Conservation (phyloP, 2,113 vertebrate genomes). For the Xiphophorus couchianus region DNA sequence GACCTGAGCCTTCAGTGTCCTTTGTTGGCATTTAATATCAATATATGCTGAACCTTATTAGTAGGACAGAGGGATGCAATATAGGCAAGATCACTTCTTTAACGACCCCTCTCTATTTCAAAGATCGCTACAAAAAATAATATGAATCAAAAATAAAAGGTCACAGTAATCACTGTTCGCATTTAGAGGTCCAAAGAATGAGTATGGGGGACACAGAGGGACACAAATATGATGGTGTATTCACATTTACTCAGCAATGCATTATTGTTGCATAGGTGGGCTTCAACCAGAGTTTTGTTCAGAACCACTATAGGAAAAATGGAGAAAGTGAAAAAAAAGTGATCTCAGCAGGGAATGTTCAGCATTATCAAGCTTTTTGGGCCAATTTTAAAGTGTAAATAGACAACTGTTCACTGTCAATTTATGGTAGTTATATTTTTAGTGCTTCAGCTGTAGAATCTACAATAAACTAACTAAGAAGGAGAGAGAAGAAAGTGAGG, state of each 20-base stretch:
- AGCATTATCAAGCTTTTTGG: neutral
- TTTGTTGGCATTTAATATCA: slow-evolving; percentile 52
- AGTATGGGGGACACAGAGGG: slow-evolving; percentile 3
- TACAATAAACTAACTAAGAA: too few species aligned
- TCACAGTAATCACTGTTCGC: slow-evolving; percentile 41
- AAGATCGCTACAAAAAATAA: neutral
- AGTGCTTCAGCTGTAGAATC: too few species aligned
- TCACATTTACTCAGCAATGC: slow-evolving; percentile 14
- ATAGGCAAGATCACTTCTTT: slow-evolving; percentile 18
- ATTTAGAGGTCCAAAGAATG: slow-evolving; percentile 13
- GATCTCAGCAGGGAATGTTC: neutral
- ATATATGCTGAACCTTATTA: slow-evolving; percentile 43
- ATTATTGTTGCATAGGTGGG: slow-evolving; percentile 14
- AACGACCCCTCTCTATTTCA: slow-evolving; percentile 29
- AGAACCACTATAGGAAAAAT: neutral
- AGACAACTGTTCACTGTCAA: too few species aligned
- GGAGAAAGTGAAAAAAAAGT: neutral
- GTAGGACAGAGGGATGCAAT: slow-evolving; percentile 13
- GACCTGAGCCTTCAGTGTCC: slow-evolving; percentile 4
- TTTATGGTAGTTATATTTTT: too few species aligned
- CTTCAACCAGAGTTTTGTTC: slow-evolving; percentile 2
- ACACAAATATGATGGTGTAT: slow-evolving; percentile 5
- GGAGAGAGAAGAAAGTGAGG: too few species aligned
- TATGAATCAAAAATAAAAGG: slow-evolving; percentile 32
- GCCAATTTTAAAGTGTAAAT: too few species aligned